Conservation (phyloP, 1,140 invertebrate genomes). For the Eueides isabella region DNA sequence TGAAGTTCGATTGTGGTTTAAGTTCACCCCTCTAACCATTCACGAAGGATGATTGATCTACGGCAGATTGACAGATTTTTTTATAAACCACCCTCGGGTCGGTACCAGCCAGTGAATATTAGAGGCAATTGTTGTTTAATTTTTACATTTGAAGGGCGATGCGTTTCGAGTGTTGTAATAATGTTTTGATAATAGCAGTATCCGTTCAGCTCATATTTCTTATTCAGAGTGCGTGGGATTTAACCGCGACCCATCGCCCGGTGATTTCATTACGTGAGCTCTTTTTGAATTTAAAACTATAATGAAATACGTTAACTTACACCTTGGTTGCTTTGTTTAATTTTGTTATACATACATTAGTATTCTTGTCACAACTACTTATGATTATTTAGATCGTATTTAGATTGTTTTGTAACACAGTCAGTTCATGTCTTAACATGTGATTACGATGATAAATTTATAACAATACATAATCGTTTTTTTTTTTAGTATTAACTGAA, state of each 20-base stretch:
- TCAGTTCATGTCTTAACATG: too few species aligned
- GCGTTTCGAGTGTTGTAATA: conserved; percentile 80
- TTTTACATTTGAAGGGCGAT: conserved; percentile 79
- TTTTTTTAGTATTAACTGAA: too few species aligned
- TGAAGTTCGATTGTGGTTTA: conserved; percentile 68
- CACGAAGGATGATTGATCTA: conserved; percentile 79
- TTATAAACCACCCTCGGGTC: conserved; percentile 73
- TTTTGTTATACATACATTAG: not conserved
- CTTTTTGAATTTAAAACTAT: conserved; percentile 69
- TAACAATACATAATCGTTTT: too few species aligned
- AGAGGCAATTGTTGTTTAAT: conserved; percentile 82
- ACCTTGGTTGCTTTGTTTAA: conserved; percentile 55
- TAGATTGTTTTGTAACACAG: not conserved
- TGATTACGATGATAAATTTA: too few species aligned
- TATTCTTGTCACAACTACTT: conserved; percentile 6
- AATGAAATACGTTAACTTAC: conserved; percentile 55
- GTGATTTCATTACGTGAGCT: conserved; percentile 56
- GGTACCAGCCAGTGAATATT: conserved; percentile 76
- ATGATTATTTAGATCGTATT: not conserved
- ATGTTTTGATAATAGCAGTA: conserved; percentile 81
- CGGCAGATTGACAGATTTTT: conserved; percentile 80
- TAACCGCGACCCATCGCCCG: conserved; percentile 43
- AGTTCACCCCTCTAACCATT: conserved; percentile 72
- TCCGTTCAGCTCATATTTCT: conserved; percentile 80
- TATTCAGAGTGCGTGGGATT: conserved; percentile 79